These are phyloP conservation scores for Phorcus lineatus DNA, from an alignment of 2,888 invertebrate species.

Conservation along the genomic window DNA sequence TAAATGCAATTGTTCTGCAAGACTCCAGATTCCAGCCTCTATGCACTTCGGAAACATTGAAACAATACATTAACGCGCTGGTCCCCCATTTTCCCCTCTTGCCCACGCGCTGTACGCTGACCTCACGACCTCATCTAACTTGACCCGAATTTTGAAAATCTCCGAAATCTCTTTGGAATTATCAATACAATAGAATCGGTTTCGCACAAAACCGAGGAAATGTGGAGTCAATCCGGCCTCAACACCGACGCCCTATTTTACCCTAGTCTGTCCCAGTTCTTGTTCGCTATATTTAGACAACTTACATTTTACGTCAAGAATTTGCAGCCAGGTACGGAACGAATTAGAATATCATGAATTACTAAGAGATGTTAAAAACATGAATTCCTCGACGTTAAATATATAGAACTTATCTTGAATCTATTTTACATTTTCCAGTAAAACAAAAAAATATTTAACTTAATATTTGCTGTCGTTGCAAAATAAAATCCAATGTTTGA, in stretches of 20 bases:
- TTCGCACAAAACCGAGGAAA: not conserved
- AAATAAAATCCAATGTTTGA: too few relatives aligned
- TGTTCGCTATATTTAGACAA: not conserved
- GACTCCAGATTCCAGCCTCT: not conserved
- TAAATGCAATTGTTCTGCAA: slow-evolving; percentile 16
- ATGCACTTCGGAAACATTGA: too few relatives aligned
- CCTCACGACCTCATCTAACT: not conserved
- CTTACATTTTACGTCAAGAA: not conserved
- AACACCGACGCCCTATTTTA: not conserved
- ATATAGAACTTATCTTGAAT: not conserved
- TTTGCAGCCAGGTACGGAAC: not conserved
- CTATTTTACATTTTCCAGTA: too few relatives aligned
- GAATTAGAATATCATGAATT: slow-evolving; percentile 1
- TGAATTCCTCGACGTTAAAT: not conserved
- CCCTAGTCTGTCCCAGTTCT: not conserved
- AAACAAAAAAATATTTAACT: too few relatives aligned
- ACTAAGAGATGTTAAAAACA: not conserved
- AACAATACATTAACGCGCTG: not conserved
- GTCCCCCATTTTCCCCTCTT: not conserved
- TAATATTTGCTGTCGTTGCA: too few relatives aligned
- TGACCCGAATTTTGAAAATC: slow-evolving; percentile 19
- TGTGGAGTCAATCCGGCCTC: not conserved
- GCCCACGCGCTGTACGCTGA: not conserved
- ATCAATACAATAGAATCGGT: slow-evolving; percentile 5
- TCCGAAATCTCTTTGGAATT: slow-evolving; percentile 11